These are phyloP conservation scores for Tamias sibiricus DNA, from an alignment of 2,113 vertebrate genomes.

Conservation along the genomic window DNA sequence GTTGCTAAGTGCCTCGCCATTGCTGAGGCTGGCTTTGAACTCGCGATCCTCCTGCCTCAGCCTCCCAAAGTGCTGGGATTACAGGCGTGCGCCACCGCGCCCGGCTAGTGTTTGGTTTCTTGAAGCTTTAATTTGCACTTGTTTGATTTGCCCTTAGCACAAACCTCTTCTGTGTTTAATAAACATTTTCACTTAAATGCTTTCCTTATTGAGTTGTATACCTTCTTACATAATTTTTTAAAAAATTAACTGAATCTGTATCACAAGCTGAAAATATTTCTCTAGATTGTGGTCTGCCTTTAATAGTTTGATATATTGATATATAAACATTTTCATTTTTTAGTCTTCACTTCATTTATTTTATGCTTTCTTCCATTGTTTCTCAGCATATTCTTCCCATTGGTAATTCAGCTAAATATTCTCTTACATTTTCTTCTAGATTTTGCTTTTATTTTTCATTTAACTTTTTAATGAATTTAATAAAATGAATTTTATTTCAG, in stretches of 20 bases:
- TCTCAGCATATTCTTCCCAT: not conserved
- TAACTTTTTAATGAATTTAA: constrained; percentile 3
- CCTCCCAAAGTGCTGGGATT: no score
- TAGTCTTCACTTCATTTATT: not conserved
- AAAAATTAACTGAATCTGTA: not conserved
- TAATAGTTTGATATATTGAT: not conserved
- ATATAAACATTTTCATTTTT: not conserved
- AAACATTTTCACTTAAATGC: not conserved
- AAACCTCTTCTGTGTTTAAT: not conserved
- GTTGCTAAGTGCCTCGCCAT: no score
- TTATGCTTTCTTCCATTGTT: not conserved
- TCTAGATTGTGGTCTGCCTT: not conserved
- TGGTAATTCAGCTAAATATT: not conserved
- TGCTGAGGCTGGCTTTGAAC: no score
- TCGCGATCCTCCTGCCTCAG: no score
- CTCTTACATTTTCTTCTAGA: not conserved
- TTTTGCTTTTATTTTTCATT: not conserved
- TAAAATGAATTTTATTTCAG: not conserved
- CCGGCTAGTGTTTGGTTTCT: not conserved
- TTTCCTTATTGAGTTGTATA: not conserved
- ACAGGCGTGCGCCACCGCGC: no score
- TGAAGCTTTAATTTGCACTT: not conserved
- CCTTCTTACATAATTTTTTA: not conserved
- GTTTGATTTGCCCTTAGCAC: not conserved
- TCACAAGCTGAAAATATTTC: not conserved